phyloP scores from a whole-genome alignment of 2,888 invertebrate genomes.

The Allacma fusca region DNA sequence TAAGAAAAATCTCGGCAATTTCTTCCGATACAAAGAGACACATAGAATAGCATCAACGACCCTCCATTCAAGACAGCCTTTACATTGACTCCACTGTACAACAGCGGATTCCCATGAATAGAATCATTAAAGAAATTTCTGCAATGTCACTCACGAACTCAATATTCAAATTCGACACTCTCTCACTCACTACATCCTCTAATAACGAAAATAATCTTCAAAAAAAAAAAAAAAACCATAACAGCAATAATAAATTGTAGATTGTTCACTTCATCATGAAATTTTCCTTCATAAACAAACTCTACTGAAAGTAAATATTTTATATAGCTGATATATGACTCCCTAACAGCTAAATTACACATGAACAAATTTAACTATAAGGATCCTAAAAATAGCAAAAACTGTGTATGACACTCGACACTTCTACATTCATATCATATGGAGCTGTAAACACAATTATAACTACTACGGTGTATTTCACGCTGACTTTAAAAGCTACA shows the following conservation, averaged over 20 bases:
- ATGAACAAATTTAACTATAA: too few species aligned
- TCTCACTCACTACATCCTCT: too few species aligned
- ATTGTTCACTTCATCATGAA: conserved; percentile 3
- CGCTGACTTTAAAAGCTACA: too few species aligned
- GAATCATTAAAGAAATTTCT: conserved; percentile 34
- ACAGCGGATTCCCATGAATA: conserved; percentile 25
- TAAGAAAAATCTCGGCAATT: conserved; percentile 18
- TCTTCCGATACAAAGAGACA: not conserved
- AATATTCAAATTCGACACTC: conserved; percentile 32
- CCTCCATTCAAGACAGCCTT: not conserved
- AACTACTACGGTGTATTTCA: too few species aligned
- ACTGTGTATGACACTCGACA: too few species aligned
- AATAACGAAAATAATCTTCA: not conserved
- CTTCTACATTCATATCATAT: too few species aligned
- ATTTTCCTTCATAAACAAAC: not conserved
- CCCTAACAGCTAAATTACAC: too few species aligned
- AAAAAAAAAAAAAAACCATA: not conserved
- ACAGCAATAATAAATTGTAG: not conserved
- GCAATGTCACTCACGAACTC: conserved; percentile 37
- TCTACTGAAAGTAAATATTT: not conserved
- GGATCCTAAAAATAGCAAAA: too few species aligned
- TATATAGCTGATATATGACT: not conserved
- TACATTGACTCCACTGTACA: not conserved
- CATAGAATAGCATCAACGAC: not conserved
- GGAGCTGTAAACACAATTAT: too few species aligned